Conservation (phyloP, 2,888 invertebrate species). For the Orthosia gothica region DNA sequence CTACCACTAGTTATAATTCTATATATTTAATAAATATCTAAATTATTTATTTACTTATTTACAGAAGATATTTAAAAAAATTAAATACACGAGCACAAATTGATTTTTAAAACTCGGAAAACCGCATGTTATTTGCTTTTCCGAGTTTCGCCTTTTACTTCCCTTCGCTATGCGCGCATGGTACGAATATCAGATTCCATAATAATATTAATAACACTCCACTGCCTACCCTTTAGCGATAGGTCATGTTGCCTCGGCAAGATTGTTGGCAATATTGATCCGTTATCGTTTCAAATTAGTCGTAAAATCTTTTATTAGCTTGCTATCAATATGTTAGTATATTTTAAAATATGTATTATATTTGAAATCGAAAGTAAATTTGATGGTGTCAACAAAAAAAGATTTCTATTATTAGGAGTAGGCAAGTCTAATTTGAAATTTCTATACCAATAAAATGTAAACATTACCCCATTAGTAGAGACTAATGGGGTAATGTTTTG, state of each 20-base stretch:
- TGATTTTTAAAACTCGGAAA: not conserved
- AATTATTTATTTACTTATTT: no score
- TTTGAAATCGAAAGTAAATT: not conserved
- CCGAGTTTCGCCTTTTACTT: not conserved
- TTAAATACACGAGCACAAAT: not conserved
- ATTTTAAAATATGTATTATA: no score
- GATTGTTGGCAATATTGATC: slow-evolving; percentile 6
- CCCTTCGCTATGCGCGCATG: not conserved
- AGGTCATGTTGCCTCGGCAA: not conserved
- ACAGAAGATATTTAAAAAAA: no score
- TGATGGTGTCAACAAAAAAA: not conserved
- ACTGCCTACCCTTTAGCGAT: slow-evolving; percentile 3
- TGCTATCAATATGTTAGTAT: not conserved
- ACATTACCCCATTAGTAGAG: slow-evolving; percentile 40
- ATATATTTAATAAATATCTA: no score
- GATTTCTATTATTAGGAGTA: not conserved
- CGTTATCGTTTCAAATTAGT: not conserved
- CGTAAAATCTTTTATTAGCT: not conserved
- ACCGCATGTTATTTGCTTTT: slow-evolving; percentile 1
- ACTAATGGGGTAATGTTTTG: no score
- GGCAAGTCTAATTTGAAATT: slow-evolving; percentile 17
- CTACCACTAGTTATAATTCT: no score
- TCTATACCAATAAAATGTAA: slow-evolving; percentile 35
- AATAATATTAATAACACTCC: not conserved
- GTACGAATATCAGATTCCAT: slow-evolving; percentile 5